Percentiles rank a stretch among this genome's conserved stretches.
phyloP scores from a whole-genome alignment of 2,113 vertebrate genomes.

The Brienomyrus brachyistius region DNA sequence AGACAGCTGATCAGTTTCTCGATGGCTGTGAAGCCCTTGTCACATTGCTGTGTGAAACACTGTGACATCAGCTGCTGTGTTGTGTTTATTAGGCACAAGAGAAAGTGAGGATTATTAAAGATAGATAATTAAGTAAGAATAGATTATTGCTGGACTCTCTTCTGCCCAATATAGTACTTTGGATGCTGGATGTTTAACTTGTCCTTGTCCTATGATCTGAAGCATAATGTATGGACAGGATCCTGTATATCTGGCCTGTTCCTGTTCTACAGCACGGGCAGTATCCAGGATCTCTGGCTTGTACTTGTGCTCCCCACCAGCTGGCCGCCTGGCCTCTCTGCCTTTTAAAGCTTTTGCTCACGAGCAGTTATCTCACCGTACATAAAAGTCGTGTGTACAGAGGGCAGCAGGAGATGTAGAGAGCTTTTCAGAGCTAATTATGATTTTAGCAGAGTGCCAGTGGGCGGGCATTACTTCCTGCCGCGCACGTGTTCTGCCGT shows the following conservation, averaged over 20 bases:
- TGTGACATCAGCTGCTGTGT: constrained; percentile 20
- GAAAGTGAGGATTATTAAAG: constrained; percentile 12
- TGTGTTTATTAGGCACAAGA: neutral
- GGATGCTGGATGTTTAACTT: neutral
- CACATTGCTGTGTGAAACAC: constrained; percentile 22
- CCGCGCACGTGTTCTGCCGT: neutral
- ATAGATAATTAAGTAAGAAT: neutral
- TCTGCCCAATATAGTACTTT: neutral
- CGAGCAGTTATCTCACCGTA: constrained; percentile 29
- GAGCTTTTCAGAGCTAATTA: constrained; percentile 13
- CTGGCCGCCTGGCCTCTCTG: constrained; percentile 29
- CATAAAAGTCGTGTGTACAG: constrained; percentile 15
- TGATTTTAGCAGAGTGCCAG: neutral
- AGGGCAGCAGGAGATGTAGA: neutral
- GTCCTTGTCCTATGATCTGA: neutral
- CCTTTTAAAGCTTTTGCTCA: constrained; percentile 24
- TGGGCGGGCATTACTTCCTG: neutral
- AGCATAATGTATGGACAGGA: neutral
- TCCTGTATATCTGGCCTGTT: neutral
- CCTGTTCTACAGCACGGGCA: neutral
- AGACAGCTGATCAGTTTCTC: constrained; percentile 36
- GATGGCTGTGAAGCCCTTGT: constrained; percentile 45
- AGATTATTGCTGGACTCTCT: neutral
- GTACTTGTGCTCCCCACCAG: constrained; percentile 15
- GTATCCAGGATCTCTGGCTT: neutral